Base-by-base conservation (phyloP, 1,140 invertebrate species). In the Drosophila saltans region DNA sequence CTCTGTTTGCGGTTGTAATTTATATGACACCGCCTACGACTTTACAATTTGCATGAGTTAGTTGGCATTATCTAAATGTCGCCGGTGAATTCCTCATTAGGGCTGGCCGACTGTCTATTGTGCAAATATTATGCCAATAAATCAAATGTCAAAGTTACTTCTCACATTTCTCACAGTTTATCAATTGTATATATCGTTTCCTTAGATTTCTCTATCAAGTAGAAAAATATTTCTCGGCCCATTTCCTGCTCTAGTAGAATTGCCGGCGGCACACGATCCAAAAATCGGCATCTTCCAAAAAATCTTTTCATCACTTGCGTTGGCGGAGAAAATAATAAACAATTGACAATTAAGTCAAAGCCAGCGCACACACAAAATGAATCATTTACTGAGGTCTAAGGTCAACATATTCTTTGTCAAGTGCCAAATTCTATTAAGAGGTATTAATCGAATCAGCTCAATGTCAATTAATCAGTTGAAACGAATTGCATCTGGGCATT, bases 1-100 rank as follows among this genome's bases (percentile, higher is more conserved):
- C 60, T 76, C 56, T 60, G 84, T 75, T 88, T 83, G 84, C 72
- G 80, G 84, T 76, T 80, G 84, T 89, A 89, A 89, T 83, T 89
- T 80, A 89, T 80, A 78, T 65, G 58, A 64, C 36, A 45, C 45
- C 80, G 84, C 77, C 84, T 60, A 75, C 84, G 70, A 41, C 30
- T 36, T 63, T 81, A 79, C 75, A 85, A 67, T 71, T 68, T 48
- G 45, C 45, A 68, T 70, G 74, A 81, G 69, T 78, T 75, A 79
- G 40, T 58, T 45, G 63, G 41, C 40, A 43, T 59, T 52, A 41
- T 39, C 30, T 43, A 52, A 45, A 30, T 41, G 16, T 26, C 43
- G 61, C 21, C 16, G 21, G 33, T 59, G 72, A 21, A 30, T 26
- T 24, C 16, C 63, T 76, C 69, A 76, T 79, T 76, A 78, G 75